Evolutionary conservation across 1,140 invertebrate genomes (phyloP).

Genomic region (Aphis gossypii): DNA sequence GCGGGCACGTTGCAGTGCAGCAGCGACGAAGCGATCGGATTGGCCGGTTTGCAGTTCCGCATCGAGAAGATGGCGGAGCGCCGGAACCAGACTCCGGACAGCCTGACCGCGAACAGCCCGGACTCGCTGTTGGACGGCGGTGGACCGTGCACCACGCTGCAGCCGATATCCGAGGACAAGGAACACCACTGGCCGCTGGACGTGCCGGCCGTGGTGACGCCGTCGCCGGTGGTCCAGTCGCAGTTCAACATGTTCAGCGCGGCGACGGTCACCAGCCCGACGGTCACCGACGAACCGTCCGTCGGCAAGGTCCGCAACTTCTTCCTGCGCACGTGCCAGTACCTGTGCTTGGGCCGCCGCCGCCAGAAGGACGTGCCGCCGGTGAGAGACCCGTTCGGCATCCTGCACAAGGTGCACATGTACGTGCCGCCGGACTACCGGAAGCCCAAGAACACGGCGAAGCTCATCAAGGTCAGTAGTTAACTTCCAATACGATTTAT

Average conservation of each 20-base stretch:
- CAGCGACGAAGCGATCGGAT: constrained; percentile 74
- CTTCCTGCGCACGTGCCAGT: constrained; percentile 15
- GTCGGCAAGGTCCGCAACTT: background rate
- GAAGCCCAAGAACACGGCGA: constrained; percentile 68
- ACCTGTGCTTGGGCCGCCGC: background rate
- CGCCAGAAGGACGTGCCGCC: constrained; percentile 63
- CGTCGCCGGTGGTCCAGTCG: constrained; percentile 60
- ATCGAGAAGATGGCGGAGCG: constrained; percentile 73
- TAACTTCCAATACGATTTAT: background rate
- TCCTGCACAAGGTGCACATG: constrained; percentile 63
- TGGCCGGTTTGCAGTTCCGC: constrained; percentile 74
- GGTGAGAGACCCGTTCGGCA: constrained; percentile 66
- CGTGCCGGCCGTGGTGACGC: constrained; percentile 64
- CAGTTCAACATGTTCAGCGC: constrained; percentile 60
- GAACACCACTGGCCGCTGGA: constrained; percentile 61
- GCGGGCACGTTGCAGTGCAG: constrained; percentile 73
- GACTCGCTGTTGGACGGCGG: constrained; percentile 62
- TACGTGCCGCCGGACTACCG: constrained; percentile 70
- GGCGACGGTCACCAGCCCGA: constrained; percentile 48
- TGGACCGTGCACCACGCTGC: constrained; percentile 61
- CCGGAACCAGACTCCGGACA: constrained; percentile 56
- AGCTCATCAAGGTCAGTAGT: constrained; percentile 68
- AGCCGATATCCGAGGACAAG: constrained; percentile 64
- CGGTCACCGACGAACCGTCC: constrained; percentile 11
- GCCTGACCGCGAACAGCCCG: constrained; percentile 52